Percentiles rank a stretch among this genome's conserved stretches.
Evolutionary conservation across 1,140 invertebrate species (phyloP).

Genomic region (Drosophila kanapiae): DNA sequence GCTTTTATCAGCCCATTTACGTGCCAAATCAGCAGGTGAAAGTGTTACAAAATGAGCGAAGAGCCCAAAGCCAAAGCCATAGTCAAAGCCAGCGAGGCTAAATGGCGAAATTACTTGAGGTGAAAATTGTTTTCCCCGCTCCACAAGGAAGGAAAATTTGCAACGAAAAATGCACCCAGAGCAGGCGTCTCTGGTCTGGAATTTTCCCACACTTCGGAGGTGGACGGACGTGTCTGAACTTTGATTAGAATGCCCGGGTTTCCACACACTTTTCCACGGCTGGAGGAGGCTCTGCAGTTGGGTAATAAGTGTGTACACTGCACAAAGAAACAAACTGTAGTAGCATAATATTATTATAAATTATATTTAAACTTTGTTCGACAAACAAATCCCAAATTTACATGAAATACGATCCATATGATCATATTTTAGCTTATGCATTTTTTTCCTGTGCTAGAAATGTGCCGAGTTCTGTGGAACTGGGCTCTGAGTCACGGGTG

Average conservation of each 20-base stretch:
- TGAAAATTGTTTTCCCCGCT: conserved; percentile 70
- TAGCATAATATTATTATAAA: not conserved
- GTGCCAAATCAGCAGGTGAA: conserved; percentile 80
- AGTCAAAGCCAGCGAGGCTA: conserved; percentile 16
- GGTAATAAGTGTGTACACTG: conserved; percentile 55
- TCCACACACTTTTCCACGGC: conserved; percentile 16
- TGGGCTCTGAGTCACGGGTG: conserved; percentile 65
- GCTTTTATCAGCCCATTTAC: conserved; percentile 75
- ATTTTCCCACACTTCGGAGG: conserved; percentile 66
- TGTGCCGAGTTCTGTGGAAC: not conserved
- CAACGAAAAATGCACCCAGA: conserved; percentile 20
- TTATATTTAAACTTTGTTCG: not conserved
- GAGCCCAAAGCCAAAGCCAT: conserved; percentile 11
- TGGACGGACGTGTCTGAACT: conserved; percentile 69
- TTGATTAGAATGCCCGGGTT: conserved; percentile 41
- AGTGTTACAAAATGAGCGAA: conserved; percentile 72
- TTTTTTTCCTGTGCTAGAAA: not conserved
- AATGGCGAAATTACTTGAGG: conserved; percentile 39
- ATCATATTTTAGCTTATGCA: not conserved
- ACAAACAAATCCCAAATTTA: too few relatives aligned
- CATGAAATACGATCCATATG: not conserved
- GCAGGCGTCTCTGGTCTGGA: conserved; percentile 21
- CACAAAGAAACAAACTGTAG: not conserved
- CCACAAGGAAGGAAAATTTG: conserved; percentile 39
- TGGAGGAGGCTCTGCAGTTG: conserved; percentile 21